Evolutionary conservation across 2,113 vertebrate genomes (phyloP).

Genomic region (Microtus oregoni): DNA sequence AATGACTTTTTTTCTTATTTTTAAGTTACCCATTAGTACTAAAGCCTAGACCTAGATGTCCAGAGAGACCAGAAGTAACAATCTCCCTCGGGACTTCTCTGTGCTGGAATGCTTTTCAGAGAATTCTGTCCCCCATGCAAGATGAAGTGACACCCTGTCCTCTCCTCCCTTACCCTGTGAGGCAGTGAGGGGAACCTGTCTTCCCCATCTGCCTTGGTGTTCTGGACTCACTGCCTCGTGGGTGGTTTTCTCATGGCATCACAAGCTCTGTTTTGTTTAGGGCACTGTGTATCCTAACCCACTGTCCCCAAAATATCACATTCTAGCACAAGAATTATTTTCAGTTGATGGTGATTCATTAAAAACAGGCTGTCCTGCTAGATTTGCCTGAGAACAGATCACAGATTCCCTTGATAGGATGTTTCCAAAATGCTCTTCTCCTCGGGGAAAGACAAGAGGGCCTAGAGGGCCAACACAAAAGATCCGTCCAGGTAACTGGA

Average conservation of each 20-base stretch:
- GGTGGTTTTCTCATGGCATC: not conserved
- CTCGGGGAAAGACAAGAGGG: not conserved
- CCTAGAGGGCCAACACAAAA: not conserved
- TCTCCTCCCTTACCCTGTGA: not conserved
- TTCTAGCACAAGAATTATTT: not conserved
- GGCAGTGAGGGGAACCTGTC: not conserved
- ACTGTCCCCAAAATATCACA: not conserved
- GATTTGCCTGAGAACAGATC: not conserved
- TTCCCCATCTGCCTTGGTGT: not conserved
- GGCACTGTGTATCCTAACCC: not conserved
- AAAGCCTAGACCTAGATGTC: not conserved
- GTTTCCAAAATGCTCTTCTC: not conserved
- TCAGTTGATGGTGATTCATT: not conserved
- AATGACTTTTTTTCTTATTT: not conserved
- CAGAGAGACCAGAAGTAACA: constrained; percentile 9
- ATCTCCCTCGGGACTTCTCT: not conserved
- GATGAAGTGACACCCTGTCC: not conserved
- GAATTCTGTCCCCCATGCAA: not conserved
- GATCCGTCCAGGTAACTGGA: not conserved
- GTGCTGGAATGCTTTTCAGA: not conserved
- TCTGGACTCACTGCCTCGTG: not conserved
- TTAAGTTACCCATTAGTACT: not conserved
- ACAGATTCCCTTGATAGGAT: not conserved
- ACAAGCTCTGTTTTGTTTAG: not conserved
- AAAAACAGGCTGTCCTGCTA: not conserved